These are phyloP conservation scores for Hipparchia sbordonii DNA, from an alignment of 2,888 invertebrate genomes.

Conservation along the genomic window DNA sequence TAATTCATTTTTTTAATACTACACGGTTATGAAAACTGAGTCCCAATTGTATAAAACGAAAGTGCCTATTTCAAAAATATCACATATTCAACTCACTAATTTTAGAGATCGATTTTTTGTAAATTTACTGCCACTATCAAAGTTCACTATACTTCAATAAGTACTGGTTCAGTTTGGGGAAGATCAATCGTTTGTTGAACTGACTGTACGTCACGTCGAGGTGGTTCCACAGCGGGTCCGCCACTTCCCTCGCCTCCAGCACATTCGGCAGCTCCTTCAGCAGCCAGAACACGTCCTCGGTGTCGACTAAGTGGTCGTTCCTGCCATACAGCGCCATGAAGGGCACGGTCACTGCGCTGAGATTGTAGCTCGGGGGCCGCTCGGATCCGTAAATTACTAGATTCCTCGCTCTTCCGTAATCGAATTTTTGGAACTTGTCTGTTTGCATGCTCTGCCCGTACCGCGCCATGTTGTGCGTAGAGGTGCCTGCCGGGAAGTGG, in stretches of 20 bases:
- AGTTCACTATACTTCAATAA: constrained; percentile 42
- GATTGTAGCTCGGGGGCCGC: constrained; percentile 58
- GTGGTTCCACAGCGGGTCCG: constrained; percentile 66
- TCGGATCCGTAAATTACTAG: constrained; percentile 53
- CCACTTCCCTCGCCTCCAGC: constrained; percentile 79
- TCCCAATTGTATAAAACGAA: not conserved
- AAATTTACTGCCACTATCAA: not conserved
- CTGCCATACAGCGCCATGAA: constrained; percentile 59
- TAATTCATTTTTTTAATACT: not conserved
- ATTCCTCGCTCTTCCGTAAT: constrained; percentile 59
- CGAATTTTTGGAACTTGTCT: constrained; percentile 58
- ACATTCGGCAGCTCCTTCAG: constrained; percentile 80
- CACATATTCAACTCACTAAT: not conserved
- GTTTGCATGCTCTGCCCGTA: constrained; percentile 60
- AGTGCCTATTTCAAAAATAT: not conserved
- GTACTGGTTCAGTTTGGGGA: constrained; percentile 49
- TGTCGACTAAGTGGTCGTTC: constrained; percentile 83
- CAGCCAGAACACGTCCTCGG: constrained; percentile 80
- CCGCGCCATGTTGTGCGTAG: constrained; percentile 57
- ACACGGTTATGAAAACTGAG: not conserved
- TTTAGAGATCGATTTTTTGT: not conserved
- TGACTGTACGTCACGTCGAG: constrained; percentile 57
- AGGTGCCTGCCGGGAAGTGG: constrained; percentile 64
- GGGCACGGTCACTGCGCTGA: constrained; percentile 56
- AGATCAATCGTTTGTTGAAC: constrained; percentile 47